phyloP scores from a whole-genome alignment of 1,140 invertebrate genomes.

The Thrips palmi region DNA sequence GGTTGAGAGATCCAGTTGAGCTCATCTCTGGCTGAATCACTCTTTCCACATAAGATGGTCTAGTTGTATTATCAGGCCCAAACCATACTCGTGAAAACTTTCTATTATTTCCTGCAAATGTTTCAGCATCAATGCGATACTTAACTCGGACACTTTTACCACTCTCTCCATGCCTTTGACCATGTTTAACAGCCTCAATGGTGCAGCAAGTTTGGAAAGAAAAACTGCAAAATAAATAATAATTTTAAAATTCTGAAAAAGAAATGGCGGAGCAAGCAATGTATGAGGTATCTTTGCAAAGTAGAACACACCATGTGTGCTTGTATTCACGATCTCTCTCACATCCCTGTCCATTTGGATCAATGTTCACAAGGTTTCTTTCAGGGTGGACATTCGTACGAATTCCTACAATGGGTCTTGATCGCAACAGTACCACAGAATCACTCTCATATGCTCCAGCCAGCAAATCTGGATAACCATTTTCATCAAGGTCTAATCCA shows the following conservation, averaged over 20 bases:
- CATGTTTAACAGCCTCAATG: conserved; percentile 46
- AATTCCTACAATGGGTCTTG: conserved; percentile 75
- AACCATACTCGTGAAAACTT: conserved; percentile 73
- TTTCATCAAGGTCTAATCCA: conserved; percentile 74
- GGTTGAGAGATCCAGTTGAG: conserved; percentile 19
- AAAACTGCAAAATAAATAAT: conserved; percentile 36
- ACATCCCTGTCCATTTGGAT: conserved; percentile 58
- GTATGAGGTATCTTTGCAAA: too few relatives aligned
- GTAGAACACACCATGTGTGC: conserved; percentile 52
- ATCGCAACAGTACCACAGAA: conserved; percentile 47
- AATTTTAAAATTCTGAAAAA: conserved; percentile 3
- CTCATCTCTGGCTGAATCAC: conserved; percentile 15
- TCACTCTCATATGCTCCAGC: conserved; percentile 75
- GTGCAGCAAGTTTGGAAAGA: conserved; percentile 73
- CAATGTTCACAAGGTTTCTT: conserved; percentile 48
- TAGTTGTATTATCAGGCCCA: conserved; percentile 23
- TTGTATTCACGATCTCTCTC: conserved; percentile 37
- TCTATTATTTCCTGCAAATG: conserved; percentile 65
- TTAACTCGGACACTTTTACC: conserved; percentile 8
- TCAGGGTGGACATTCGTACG: conserved; percentile 39
- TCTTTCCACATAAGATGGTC: conserved; percentile 22
- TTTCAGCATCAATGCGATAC: conserved; percentile 31
- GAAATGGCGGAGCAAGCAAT: too few relatives aligned
- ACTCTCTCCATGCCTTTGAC: conserved; percentile 22
- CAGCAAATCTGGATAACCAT: conserved; percentile 81